phyloP scores from a whole-genome alignment of 1,140 invertebrate genomes.

The Apis florea region DNA sequence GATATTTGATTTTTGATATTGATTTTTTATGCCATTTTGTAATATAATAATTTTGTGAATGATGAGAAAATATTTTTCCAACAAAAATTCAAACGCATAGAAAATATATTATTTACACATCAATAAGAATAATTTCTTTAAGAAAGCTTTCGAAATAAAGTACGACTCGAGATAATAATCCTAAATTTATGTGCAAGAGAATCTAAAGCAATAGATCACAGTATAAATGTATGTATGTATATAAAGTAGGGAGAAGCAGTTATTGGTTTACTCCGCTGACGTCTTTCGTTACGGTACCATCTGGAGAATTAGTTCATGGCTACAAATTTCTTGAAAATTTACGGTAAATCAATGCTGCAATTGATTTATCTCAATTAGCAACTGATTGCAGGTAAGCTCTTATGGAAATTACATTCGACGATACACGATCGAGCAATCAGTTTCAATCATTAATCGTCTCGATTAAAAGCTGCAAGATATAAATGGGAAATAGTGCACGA shows the following conservation, averaged over 20 bases:
- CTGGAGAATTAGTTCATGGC: conserved; percentile 11
- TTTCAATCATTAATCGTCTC: conserved; percentile 15
- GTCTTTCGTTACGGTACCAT: conserved; percentile 27
- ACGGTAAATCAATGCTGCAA: conserved; percentile 7
- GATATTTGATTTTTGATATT: no score
- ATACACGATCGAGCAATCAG: not conserved
- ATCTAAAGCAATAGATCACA: conserved; percentile 6
- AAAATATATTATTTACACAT: not conserved
- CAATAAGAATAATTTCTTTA: not conserved
- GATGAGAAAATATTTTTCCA: no score
- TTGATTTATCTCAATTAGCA: conserved; percentile 30
- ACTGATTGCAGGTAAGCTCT: not conserved
- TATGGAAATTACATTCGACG: conserved; percentile 10
- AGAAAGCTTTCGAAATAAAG: not conserved
- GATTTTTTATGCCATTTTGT: no score
- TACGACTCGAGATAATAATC: not conserved
- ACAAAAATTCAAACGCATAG: no score
- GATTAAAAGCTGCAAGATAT: not conserved
- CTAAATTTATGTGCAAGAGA: not conserved
- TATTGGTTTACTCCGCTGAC: conserved; percentile 30
- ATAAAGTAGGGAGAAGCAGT: not conserved
- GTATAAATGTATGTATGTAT: not conserved
- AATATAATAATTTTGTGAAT: no score
- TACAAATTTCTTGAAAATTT: conserved; percentile 21
- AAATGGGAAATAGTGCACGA: not conserved